These are phyloP conservation scores for Nestor notabilis DNA, from an alignment of 2,113 vertebrate genomes.

Conservation along the genomic window DNA sequence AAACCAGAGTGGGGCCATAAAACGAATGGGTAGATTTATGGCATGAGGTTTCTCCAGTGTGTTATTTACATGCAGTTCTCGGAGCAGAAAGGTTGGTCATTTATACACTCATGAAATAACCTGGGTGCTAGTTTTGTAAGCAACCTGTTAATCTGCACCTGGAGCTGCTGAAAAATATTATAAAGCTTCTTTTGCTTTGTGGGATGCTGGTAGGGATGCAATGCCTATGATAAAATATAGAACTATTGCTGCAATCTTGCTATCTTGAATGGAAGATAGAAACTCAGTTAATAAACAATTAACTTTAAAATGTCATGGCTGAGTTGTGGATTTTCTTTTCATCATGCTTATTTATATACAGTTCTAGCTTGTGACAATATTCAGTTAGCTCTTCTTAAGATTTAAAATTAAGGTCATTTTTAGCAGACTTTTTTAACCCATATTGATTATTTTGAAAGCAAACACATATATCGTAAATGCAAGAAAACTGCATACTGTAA, in stretches of 20 bases:
- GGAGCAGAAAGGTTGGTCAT: background rate
- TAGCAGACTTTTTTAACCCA: background rate
- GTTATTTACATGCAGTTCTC: background rate
- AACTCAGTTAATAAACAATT: background rate
- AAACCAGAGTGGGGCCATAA: background rate
- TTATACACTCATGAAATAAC: background rate
- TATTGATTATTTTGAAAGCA: background rate
- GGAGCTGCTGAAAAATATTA: background rate
- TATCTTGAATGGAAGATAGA: background rate
- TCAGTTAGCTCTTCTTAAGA: background rate
- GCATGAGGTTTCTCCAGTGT: background rate
- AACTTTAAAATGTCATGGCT: background rate
- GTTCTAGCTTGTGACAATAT: background rate
- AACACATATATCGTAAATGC: rapidly evolving
- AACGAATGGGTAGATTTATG: background rate
- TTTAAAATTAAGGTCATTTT: background rate
- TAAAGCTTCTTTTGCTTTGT: background rate
- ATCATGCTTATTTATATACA: background rate
- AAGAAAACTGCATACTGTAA: background rate
- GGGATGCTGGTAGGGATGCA: background rate
- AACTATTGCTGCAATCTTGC: background rate
- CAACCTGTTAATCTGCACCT: background rate
- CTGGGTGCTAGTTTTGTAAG: background rate
- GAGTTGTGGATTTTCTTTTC: background rate
- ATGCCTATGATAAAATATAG: background rate